These are phyloP conservation scores for Astreopora myriophthalma DNA, from an alignment of 64 coral and sea anemone species.

Conservation along the genomic window DNA sequence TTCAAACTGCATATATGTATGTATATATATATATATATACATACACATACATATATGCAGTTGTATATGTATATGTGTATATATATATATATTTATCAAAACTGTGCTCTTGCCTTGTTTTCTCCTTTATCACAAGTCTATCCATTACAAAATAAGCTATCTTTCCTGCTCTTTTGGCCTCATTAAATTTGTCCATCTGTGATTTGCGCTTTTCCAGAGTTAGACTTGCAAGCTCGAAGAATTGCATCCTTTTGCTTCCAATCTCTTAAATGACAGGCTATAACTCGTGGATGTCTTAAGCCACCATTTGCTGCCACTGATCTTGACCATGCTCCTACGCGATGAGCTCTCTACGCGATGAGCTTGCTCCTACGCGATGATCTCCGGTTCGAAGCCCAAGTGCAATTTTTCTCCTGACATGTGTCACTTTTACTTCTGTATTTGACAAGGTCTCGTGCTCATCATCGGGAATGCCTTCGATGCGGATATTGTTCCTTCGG, in stretches of 20 bases:
- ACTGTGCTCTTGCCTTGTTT: neutral
- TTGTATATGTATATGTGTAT: too few relatives aligned
- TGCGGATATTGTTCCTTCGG: neutral
- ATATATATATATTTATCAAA: neutral
- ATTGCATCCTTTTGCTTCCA: constrained; percentile 63
- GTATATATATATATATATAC: too few relatives aligned
- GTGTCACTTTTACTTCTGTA: neutral
- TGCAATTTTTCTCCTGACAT: neutral
- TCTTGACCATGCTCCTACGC: neutral
- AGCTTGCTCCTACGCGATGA: neutral
- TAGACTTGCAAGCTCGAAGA: neutral
- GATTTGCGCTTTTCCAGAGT: constrained; percentile 18
- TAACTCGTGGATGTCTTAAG: constrained; percentile 2
- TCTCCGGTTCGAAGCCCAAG: neutral
- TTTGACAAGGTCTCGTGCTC: neutral
- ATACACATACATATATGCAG: too few relatives aligned
- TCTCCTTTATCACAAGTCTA: constrained; percentile 29
- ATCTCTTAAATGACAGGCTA: constrained; percentile 44
- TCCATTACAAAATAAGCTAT: constrained; percentile 56
- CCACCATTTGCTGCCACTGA: neutral
- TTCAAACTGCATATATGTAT: too few relatives aligned
- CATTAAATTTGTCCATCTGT: constrained; percentile 22
- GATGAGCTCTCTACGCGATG: too few relatives aligned
- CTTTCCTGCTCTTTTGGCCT: constrained; percentile 44
- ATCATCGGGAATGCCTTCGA: neutral